Percentiles rank a stretch among this genome's conserved stretches.
phyloP scores from a whole-genome alignment of 2,797 vertebrate genomes.

The Taenioides sp. region DNA sequence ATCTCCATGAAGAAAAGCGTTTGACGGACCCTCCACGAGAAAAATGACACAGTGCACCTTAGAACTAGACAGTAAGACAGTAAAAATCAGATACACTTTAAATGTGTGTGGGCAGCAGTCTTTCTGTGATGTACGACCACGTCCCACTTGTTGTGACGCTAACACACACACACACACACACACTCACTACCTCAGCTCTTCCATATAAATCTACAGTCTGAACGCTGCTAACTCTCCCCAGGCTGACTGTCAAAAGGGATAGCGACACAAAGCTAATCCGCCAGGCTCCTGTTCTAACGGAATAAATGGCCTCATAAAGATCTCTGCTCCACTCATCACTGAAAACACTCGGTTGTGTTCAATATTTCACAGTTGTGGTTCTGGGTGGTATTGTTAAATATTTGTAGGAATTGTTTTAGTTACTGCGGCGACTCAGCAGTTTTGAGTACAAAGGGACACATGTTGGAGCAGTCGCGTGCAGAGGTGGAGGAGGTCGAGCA shows the following conservation, averaged over 20 bases:
- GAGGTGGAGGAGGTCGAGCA: neutral
- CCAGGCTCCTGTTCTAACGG: conserved; percentile 62
- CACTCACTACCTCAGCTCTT: no score
- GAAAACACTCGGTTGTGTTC: conserved; percentile 34
- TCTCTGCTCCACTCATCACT: conserved; percentile 47
- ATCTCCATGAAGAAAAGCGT: no score
- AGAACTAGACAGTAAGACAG: no score
- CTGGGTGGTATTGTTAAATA: conserved; percentile 39
- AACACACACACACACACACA: no score
- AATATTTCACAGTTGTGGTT: conserved; percentile 14
- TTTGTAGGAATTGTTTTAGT: conserved; percentile 11
- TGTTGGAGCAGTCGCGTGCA: conserved; percentile 22
- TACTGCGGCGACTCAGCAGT: neutral
- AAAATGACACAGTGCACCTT: no score
- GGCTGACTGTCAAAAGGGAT: conserved; percentile 74
- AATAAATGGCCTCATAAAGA: conserved; percentile 55
- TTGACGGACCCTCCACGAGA: no score
- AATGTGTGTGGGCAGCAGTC: no score
- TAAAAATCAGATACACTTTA: no score
- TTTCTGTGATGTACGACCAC: no score
- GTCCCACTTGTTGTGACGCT: no score
- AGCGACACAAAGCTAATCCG: conserved; percentile 71
- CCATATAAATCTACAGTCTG: no score
- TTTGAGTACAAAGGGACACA: neutral
- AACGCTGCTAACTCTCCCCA: conserved; percentile 24